Conservation (phyloP, 2,888 invertebrate species). For the Seira ritae region DNA sequence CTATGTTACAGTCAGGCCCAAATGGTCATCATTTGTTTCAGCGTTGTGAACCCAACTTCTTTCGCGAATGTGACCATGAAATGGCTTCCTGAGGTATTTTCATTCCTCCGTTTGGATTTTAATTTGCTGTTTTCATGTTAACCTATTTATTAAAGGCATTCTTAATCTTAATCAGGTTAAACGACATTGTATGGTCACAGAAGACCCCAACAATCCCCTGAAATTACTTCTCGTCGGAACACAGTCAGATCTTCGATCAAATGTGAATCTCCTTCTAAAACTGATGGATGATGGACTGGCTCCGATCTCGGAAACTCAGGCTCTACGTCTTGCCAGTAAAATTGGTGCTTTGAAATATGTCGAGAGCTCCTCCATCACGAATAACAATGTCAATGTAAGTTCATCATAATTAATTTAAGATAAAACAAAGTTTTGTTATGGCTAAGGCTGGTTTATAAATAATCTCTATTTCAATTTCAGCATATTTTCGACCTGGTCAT, state of each 20-base stretch:
- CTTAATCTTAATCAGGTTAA: too few relatives aligned
- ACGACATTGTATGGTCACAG: constrained; percentile 49
- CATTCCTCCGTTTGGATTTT: constrained; percentile 2
- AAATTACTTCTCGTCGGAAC: constrained; percentile 67
- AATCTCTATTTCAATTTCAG: constrained; percentile 33
- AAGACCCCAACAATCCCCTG: constrained; percentile 47
- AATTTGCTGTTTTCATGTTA: not conserved
- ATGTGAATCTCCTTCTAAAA: constrained; percentile 66
- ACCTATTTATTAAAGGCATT: too few relatives aligned
- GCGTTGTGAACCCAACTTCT: constrained; percentile 67
- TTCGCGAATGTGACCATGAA: constrained; percentile 65
- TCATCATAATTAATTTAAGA: not conserved
- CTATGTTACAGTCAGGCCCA: constrained; percentile 66
- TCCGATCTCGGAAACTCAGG: constrained; percentile 69
- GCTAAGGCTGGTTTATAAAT: not conserved
- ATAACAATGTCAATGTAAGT: constrained; percentile 80
- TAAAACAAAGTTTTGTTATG: not conserved
- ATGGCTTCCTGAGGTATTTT: constrained; percentile 68
- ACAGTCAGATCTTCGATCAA: constrained; percentile 71
- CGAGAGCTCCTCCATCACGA: constrained; percentile 98
- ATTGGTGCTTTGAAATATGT: constrained; percentile 97
- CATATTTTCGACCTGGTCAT: constrained; percentile 61
- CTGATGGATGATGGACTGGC: constrained; percentile 68
- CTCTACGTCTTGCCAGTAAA: constrained; percentile 87
- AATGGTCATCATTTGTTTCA: constrained; percentile 69